Conservation (phyloP, 1,140 invertebrate species). For the Drosophila parabipectinata region DNA sequence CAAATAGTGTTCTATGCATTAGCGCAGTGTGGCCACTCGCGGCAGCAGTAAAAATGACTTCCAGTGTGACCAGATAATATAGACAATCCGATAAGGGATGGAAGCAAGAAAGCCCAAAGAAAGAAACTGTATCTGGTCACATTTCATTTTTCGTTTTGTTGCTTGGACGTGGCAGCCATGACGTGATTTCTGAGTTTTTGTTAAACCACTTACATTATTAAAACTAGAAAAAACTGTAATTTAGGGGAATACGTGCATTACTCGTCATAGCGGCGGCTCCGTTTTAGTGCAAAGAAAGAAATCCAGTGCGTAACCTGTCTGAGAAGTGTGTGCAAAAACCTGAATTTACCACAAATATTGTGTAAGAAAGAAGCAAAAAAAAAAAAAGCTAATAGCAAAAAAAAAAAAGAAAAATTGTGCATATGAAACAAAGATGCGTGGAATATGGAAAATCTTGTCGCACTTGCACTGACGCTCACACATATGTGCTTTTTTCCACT, state of each 20-base stretch:
- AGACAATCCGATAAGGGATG: background rate
- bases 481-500: slow-evolving; percentile 64
- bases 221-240: slow-evolving; percentile 62
- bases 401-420: slow-evolving; percentile 48
- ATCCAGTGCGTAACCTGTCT: slow-evolving; percentile 47
- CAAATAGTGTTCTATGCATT: background rate
- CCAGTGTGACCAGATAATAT: slow-evolving; percentile 18
- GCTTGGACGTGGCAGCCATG: slow-evolving; percentile 84
- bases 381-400: slow-evolving; percentile 6
- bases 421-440: slow-evolving; percentile 52
- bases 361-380: slow-evolving; percentile 66
- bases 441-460: slow-evolving; percentile 62
- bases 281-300: slow-evolving; percentile 65
- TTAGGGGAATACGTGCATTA: slow-evolving; percentile 78
- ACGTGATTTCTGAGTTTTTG: slow-evolving; percentile 83
- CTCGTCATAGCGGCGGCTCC: slow-evolving; percentile 58
- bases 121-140: background rate
- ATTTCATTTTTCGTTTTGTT: slow-evolving; percentile 66
- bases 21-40: background rate
- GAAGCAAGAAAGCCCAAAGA: background rate
- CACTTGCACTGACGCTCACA: slow-evolving; percentile 51
- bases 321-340: slow-evolving; percentile 61
- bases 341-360: slow-evolving; percentile 67
- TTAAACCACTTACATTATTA: slow-evolving; percentile 70
- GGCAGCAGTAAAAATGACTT: slow-evolving; percentile 16